phyloP scores from a whole-genome alignment of 2,113 vertebrate species.

The Proterorhinus semilunaris region DNA sequence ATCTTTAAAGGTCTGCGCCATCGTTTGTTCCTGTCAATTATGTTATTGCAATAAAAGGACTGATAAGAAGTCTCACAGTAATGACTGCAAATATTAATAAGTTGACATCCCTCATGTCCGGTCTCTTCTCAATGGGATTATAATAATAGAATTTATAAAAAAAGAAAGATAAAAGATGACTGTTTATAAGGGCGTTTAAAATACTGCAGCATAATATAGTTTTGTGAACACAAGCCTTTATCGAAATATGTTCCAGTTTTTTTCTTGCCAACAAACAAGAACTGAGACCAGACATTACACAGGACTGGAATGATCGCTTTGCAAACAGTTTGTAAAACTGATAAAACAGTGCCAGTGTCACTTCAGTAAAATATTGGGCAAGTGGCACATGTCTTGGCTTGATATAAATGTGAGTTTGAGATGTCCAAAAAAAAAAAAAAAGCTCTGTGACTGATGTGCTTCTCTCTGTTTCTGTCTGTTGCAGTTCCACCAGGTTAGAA shows the following conservation, averaged over 20 bases:
- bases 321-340: constrained; percentile 53
- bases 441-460: constrained; percentile 49
- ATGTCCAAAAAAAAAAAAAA: constrained; percentile 52
- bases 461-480: constrained; percentile 48
- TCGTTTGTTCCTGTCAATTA: constrained; percentile 2
- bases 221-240: constrained; percentile 49
- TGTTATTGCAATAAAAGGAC: not conserved
- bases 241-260: constrained; percentile 21
- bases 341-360: constrained; percentile 43
- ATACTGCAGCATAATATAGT: constrained; percentile 27
- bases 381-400: constrained; percentile 33
- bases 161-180: constrained; percentile 22
- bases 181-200: not conserved
- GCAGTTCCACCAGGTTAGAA: constrained; percentile 99
- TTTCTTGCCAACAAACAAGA: constrained; percentile 60
- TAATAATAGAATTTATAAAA: not conserved
- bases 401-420: constrained; percentile 27
- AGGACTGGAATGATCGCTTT: constrained; percentile 55
- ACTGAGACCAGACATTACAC: constrained; percentile 59
- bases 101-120: not conserved
- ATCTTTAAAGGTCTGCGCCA: not conserved
- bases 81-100: not conserved
- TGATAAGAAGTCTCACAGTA: not conserved
- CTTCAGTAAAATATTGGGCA: constrained; percentile 43
- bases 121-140: no score